Percentiles rank a stretch among this genome's conserved stretches.
Conservation (phyloP, 2,888 invertebrate species). For the Epinotia bilunana region DNA sequence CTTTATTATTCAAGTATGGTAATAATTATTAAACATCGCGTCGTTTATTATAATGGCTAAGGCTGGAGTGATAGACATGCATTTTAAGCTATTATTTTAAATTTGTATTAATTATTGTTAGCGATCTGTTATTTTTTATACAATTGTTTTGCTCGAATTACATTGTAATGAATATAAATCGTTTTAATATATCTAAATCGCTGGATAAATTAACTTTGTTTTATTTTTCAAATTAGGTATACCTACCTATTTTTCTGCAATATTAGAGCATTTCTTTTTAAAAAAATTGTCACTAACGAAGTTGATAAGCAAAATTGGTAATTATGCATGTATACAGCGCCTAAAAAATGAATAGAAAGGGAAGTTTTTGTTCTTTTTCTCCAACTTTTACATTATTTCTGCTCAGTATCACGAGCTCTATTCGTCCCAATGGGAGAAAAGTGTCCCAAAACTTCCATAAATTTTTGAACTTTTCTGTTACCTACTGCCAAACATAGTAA, state of each 20-base stretch:
- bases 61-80: constrained; percentile 34
- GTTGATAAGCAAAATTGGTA: too few relatives aligned
- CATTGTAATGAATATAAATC: constrained; percentile 26
- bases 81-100: constrained; percentile 37
- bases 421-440: too few relatives aligned
- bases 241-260: background rate
- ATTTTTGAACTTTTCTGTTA: too few relatives aligned
- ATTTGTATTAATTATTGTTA: constrained; percentile 31
- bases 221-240: constrained; percentile 20
- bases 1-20: constrained; percentile 22
- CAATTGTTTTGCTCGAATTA: constrained; percentile 29
- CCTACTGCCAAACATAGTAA: too few relatives aligned
- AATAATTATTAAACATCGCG: constrained; percentile 32
- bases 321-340: too few relatives aligned
- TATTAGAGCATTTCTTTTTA: background rate
- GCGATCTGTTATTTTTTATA: constrained; percentile 35
- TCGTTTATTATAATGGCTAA: constrained; percentile 21
- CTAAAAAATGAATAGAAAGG: too few relatives aligned
- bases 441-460: too few relatives aligned
- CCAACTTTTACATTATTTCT: too few relatives aligned
- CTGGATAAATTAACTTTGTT: constrained; percentile 44
- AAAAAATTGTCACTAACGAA: too few relatives aligned
- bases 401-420: too few relatives aligned
- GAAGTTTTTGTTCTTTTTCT: too few relatives aligned
- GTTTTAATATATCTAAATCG: constrained; percentile 45